phyloP scores from a whole-genome alignment of 2,797 vertebrate genomes.

The Jordanella pulchra region DNA sequence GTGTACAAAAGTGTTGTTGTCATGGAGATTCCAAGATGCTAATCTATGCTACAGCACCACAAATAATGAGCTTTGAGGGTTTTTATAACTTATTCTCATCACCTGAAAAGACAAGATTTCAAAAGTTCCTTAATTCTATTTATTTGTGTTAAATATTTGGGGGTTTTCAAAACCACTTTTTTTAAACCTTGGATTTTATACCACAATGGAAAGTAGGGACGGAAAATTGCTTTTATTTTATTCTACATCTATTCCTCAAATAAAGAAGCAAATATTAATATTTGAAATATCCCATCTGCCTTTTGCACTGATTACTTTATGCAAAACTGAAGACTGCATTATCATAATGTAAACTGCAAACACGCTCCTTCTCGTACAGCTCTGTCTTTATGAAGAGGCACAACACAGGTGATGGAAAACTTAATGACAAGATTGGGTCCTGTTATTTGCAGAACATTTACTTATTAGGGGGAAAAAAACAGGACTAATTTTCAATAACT shows the following conservation, averaged over 20 bases:
- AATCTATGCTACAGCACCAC: background rate
- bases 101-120: background rate
- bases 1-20: background rate
- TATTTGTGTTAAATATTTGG: background rate
- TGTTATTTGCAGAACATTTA: slow-evolving; percentile 1
- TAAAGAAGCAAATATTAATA: no score
- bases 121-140: background rate
- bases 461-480: background rate
- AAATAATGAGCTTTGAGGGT: background rate
- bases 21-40: background rate
- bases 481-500: background rate
- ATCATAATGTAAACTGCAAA: slow-evolving; percentile 6
- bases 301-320: slow-evolving; percentile 2
- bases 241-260: background rate
- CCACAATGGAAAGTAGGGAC: background rate
- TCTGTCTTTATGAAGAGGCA: background rate
- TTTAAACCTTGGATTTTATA: background rate
- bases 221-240: slow-evolving; percentile 3
- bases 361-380: background rate
- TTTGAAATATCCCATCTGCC: background rate
- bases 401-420: background rate
- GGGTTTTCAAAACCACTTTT: background rate
- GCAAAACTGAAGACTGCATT: background rate
- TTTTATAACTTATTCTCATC: background rate
- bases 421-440: background rate